Evolutionary conservation across 2,797 vertebrate species (phyloP).

Genomic region (Melanotaenia pygmaea): DNA sequence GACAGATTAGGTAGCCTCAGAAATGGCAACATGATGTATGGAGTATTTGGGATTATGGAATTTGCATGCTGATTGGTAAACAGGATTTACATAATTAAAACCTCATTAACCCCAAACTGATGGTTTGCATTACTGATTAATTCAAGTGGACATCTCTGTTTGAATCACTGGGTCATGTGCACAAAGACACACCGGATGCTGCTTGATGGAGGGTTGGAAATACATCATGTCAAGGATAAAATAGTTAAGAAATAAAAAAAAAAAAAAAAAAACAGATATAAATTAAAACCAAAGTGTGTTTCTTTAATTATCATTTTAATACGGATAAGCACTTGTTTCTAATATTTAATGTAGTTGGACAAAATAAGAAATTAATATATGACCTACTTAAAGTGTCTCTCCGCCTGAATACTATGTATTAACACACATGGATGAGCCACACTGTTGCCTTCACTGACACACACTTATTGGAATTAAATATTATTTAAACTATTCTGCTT

Average conservation of each 20-base stretch:
- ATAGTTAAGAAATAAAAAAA: no score
- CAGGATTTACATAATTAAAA: slow-evolving; percentile 71
- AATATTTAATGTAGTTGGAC: no score
- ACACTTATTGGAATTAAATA: not conserved
- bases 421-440: no score
- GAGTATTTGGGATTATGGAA: slow-evolving; percentile 53
- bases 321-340: no score
- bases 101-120: slow-evolving; percentile 65
- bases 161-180: slow-evolving; percentile 35
- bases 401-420: not conserved
- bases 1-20: slow-evolving; percentile 45
- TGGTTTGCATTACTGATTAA: slow-evolving; percentile 53
- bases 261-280: no score
- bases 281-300: no score
- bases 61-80: slow-evolving; percentile 46
- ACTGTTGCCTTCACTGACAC: no score
- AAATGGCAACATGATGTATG: slow-evolving; percentile 42
- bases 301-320: no score
- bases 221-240: not conserved
- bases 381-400: not conserved
- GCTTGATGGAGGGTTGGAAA: not conserved
- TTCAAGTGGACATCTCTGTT: slow-evolving; percentile 58
- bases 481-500: no score
- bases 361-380: not conserved
- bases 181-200: not conserved